Evolutionary conservation across 2,888 invertebrate genomes (phyloP), one percentile per base, ranked within the genome.

Genomic region (Pseudanteris insignis): DNA sequence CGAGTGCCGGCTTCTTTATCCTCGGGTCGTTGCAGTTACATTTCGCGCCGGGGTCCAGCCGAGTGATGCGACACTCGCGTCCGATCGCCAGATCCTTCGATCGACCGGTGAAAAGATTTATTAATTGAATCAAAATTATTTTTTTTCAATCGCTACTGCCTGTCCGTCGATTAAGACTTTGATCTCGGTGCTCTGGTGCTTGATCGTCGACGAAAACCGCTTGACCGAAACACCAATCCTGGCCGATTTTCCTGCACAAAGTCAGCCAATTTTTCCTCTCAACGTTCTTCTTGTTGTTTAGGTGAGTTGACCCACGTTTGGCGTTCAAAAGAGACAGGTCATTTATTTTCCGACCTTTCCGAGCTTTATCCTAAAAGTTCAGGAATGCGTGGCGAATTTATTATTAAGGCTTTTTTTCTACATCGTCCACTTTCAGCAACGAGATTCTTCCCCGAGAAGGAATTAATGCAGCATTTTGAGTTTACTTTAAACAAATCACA

Each of bases 271-370:
- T 15, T 41, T 36, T n/a, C 21, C 33, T 21, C 36, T 54, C 13
- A 30, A 43, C 41, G 54, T 13, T 33, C 60, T 54, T 48, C 53
- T 60, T 60, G 53, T 54, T 48, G 54, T 48, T 53, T 53, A 60
- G 60, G 60, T 60, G 48, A 60, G 60, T 54, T 40, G n/a, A n/a
- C n/a, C n/a, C n/a, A n/a, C n/a, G n/a, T 12, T 8, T 8, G 12
- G 13, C 38, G 12, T n/a, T n/a, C n/a, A n/a, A n/a, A n/a, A 14
- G 14, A 29, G 40, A 40, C 28, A 24, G 32, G 32, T 41, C 15
- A 26, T 50, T 40, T 40, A n/a, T n/a, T n/a, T n/a, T n/a, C 26
- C 10, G 26, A 40, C 40, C 38, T 33, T 32, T 25, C 9, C 36
- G 15, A 36, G 14, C 13, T 44, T 34, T 44, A 24, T 18, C 30